phyloP scores from a whole-genome alignment of 2,797 vertebrate genomes.

The Pyrocephalus nanus region DNA sequence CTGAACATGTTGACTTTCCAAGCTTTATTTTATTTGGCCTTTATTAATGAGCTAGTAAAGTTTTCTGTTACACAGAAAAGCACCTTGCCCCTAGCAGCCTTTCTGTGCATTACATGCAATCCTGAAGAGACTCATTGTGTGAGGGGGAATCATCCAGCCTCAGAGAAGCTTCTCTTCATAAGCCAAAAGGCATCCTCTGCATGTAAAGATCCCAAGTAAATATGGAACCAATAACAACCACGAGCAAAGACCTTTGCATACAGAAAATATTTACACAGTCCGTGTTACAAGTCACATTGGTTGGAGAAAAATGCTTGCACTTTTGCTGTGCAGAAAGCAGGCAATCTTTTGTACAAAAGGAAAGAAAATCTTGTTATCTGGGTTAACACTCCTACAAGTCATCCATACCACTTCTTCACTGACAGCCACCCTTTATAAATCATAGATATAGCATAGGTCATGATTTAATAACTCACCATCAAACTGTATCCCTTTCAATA shows the following conservation, averaged over 20 bases:
- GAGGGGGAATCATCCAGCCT: neutral
- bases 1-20: neutral
- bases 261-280: neutral
- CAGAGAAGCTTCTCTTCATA: neutral
- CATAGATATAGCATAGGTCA: neutral
- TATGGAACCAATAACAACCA: slow-evolving; percentile 18
- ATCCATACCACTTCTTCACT: neutral
- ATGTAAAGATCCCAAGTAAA: neutral
- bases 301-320: neutral
- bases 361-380: neutral
- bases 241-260: neutral
- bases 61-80: neutral
- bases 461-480: neutral
- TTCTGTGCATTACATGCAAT: neutral
- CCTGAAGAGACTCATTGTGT: neutral
- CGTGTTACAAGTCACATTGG: neutral
- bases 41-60: neutral
- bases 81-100: neutral
- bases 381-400: neutral
- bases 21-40: slow-evolving; percentile 1
- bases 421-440: neutral
- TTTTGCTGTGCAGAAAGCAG: neutral
- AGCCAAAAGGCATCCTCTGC: slow-evolving; percentile 3
- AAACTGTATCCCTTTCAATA: neutral
- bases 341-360: neutral